Evolutionary conservation across 2,888 invertebrate species (phyloP).

Genomic region (Mythimna ferrago): DNA sequence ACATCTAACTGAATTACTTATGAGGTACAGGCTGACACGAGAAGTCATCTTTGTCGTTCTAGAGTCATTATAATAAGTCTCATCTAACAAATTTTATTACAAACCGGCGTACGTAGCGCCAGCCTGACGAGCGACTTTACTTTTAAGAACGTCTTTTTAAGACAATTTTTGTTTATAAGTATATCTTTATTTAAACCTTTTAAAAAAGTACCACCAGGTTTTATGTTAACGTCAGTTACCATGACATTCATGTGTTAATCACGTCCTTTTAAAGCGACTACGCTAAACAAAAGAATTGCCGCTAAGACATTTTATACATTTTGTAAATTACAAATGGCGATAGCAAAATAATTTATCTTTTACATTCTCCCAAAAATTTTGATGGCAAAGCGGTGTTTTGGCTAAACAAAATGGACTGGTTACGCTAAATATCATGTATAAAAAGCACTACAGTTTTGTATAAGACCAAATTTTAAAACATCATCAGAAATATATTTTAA

Average conservation of each 20-base stretch:
- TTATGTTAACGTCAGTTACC: conserved; percentile 70
- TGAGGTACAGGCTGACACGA: conserved; percentile 64
- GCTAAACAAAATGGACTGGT: conserved; percentile 91
- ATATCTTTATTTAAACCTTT: conserved; percentile 73
- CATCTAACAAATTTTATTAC: conserved; percentile 77
- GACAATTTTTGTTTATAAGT: conserved; percentile 79
- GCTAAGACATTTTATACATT: conserved; percentile 75
- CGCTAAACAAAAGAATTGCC: conserved; percentile 76
- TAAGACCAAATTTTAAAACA: conserved; percentile 88
- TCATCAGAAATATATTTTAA: conserved; percentile 88
- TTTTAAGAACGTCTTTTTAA: conserved; percentile 80
- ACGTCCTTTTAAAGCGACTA: conserved; percentile 83
- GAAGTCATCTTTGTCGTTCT: conserved; percentile 82
- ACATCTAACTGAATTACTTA: conserved; percentile 69
- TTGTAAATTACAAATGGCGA: conserved; percentile 80
- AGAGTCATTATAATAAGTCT: conserved; percentile 76
- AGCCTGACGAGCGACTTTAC: conserved; percentile 76
- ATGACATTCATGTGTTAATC: conserved; percentile 65
- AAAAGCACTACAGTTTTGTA: conserved; percentile 89
- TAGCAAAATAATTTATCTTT: conserved; percentile 87
- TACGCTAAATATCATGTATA: conserved; percentile 88
- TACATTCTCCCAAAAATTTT: conserved; percentile 74
- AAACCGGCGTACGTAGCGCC: conserved; percentile 76
- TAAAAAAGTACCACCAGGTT: conserved; percentile 80
- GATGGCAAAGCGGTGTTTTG: conserved; percentile 87